Evolutionary conservation across 2,797 vertebrate genomes (phyloP).

Genomic region (Acanthiza pusilla): DNA sequence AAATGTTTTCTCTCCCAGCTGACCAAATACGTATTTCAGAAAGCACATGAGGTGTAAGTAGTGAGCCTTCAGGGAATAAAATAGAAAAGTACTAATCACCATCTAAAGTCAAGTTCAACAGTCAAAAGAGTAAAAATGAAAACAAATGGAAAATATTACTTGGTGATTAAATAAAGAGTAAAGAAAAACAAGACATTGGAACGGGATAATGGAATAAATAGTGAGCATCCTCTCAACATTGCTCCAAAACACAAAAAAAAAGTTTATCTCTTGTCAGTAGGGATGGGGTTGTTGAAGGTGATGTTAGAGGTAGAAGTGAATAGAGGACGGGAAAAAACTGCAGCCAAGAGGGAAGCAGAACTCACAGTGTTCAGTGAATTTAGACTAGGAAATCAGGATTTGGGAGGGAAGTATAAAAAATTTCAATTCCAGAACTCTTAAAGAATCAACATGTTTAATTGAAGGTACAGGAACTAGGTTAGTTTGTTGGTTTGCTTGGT

Average conservation of each 20-base stretch:
- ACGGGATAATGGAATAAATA: neutral
- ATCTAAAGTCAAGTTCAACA: neutral
- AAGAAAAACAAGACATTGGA: neutral
- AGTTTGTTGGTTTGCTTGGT: neutral
- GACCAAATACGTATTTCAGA: neutral
- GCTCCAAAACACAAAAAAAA: neutral
- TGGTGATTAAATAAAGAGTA: neutral
- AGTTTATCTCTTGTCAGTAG: neutral
- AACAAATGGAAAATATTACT: slow-evolving; percentile 25
- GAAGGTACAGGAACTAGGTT: neutral
- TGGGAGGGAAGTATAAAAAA: neutral
- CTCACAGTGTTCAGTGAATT: neutral
- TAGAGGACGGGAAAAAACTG: neutral
- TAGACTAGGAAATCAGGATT: neutral
- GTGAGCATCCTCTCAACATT: neutral
- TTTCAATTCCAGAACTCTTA: neutral
- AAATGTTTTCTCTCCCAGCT: neutral
- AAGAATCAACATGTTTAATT: neutral
- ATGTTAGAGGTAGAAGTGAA: neutral
- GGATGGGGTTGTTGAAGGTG: neutral
- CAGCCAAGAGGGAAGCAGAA: neutral
- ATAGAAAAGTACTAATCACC: neutral
- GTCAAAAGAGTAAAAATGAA: slow-evolving; percentile 20
- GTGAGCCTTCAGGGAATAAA: neutral
- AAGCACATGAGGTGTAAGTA: neutral